Evolutionary conservation across 2,113 vertebrate genomes (phyloP), one percentile per base, ranked within the genome.

Genomic region (Crotalus viridis): DNA sequence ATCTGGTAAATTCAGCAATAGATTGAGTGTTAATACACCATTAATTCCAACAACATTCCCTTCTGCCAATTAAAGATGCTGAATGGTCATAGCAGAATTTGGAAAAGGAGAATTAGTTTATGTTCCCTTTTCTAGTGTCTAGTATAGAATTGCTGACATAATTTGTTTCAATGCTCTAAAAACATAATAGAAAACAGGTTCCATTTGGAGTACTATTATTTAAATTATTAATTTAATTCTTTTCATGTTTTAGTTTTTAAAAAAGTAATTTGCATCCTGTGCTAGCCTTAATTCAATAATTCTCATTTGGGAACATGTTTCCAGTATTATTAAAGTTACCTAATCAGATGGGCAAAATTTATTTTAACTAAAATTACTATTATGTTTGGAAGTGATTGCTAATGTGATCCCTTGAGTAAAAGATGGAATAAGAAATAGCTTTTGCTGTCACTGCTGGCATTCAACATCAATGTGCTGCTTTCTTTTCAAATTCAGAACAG

Each of bases 401-500:
- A 69, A 33, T 8, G 46, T 52, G 3, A 19, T 56, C 46, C 59
- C 43, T 22, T 51, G 54, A 89, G 54, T 89, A 85, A 92, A 81
- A 81, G 52, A 3, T 89, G n/a, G 61, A 74, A 92, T 55, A 55
- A 74, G 56, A 91, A 81, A 85, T 55, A 92, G 6, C 51, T 89
- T 54, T 81, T 43, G 26, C 48, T 92, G 54, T 69, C 59, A 55
- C 48, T 21, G 21, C 24, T 92, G 52, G 43, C 33, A 89, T 33
- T 24, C 21, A 85, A 33, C 26, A 52, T 46, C 54, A 85, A n/a
- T 33, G 24, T 92, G 92, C 21, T 85, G 43, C 88, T 61, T 85
- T 61, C 54, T 93, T 85, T 93, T 93, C 69, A 89, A 39, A 59
- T 8, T 33, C 54, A 85, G 87, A 85, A 85, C 57, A 89, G 56